Evolutionary conservation across 2,888 invertebrate species (phyloP), one percentile per base, ranked within the genome.

Genomic region (Coleophora deauratella): DNA sequence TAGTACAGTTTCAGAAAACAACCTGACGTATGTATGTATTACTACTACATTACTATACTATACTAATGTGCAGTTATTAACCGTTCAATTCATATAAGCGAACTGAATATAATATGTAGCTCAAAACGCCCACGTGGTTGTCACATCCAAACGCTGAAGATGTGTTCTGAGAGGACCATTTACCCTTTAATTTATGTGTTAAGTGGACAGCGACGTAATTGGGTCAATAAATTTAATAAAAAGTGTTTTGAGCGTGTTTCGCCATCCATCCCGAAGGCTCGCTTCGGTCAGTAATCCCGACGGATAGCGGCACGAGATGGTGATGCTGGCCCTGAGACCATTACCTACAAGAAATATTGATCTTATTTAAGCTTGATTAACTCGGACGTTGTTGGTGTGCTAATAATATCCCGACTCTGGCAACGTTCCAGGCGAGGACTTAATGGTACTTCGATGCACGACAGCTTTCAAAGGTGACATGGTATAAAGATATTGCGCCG

Each of bases 331-430:
- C 69, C 69, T 65, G 70, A 67, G 64, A 70, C 67, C 71, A 75
- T 73, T 74, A 79, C 72, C 73, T 72, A 75, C 75, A 73, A 72
- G 64, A 72, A 79, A 74, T 84, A 85, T 85, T 75, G 84, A 84
- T 84, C 80, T 81, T 82, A 82, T 84, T 82, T 75, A 80, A 80
- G 84, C 75, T 78, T 82, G 84, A 85, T 85, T 81, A 84, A 80
- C 80, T 78, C 78, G 66, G 76, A 76, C 78, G 79, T 69, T 70
- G 78, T 73, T 66, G 74, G 70, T 67, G 76, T 63, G 76, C 82
- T 85, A 85, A 84, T 85, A 85, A 84, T 85, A 85, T 65, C 70
- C 62, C 62, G 65, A 63, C 67, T 66, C 78, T 84, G 85, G 85
- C 85, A 81, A 56, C 44, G 61, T 49, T 75, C 85, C 85, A 85